phyloP scores from a whole-genome alignment of 2,888 invertebrate species.

The Arctia plantaginis region DNA sequence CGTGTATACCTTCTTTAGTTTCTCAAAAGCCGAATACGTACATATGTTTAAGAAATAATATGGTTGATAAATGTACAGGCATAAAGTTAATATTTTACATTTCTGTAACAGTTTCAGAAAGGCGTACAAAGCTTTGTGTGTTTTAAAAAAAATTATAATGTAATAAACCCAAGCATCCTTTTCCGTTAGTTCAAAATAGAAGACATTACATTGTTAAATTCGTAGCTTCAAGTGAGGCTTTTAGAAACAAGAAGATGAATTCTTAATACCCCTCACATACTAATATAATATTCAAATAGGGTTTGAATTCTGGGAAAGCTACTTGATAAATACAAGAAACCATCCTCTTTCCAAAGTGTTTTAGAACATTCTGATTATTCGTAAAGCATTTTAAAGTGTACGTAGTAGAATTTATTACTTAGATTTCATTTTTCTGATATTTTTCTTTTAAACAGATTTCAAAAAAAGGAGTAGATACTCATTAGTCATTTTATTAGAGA shows the following conservation, averaged over 20 bases:
- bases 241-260: neutral
- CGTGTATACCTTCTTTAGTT: too few relatives aligned
- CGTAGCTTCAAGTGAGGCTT: neutral
- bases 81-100: too few relatives aligned
- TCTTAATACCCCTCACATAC: neutral
- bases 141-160: slow-evolving; percentile 32
- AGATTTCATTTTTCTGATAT: neutral
- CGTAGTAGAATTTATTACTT: neutral
- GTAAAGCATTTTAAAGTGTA: neutral
- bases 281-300: neutral
- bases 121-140: neutral
- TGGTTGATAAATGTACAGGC: too few relatives aligned
- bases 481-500: too few relatives aligned
- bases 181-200: slow-evolving; percentile 48
- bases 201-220: slow-evolving; percentile 18
- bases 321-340: neutral
- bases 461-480: too few relatives aligned
- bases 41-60: too few relatives aligned
- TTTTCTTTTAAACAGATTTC: too few relatives aligned
- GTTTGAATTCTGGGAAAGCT: neutral
- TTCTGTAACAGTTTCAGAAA: neutral
- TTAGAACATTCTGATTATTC: neutral
- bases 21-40: too few relatives aligned
- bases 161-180: slow-evolving; percentile 57
- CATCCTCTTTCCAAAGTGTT: neutral